These are phyloP conservation scores for Oxyteleia sp. DNA, from an alignment of 2,888 invertebrate species.

Conservation along the genomic window DNA sequence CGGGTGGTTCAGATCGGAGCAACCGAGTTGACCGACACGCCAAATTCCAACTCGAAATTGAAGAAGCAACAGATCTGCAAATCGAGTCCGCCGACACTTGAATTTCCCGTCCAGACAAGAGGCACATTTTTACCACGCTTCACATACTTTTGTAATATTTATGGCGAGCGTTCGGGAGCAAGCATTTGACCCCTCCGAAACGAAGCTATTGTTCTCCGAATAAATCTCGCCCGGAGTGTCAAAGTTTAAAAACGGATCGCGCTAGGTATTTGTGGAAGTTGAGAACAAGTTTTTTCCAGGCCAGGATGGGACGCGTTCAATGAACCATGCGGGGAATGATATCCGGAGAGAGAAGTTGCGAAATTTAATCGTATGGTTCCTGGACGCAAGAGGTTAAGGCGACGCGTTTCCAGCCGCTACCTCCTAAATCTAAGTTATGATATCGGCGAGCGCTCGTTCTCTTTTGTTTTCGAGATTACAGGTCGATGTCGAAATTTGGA, in stretches of 20 bases:
- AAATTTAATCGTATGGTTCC: conserved; percentile 48
- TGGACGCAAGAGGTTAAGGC: not conserved
- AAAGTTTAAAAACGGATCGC: conserved; percentile 59
- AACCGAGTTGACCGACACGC: conserved; percentile 12
- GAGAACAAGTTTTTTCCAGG: conserved; percentile 38
- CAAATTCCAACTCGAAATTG: conserved; percentile 7
- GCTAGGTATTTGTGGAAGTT: conserved; percentile 54
- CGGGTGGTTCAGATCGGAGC: conserved; percentile 21
- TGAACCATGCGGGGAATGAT: conserved; percentile 38
- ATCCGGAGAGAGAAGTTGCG: conserved; percentile 36
- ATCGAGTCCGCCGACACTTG: not conserved
- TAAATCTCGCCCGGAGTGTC: conserved; percentile 51
- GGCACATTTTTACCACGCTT: conserved; percentile 38
- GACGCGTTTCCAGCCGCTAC: conserved; percentile 30
- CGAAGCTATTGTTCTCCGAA: conserved; percentile 46
- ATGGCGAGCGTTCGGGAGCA: conserved; percentile 33
- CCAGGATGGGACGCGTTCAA: conserved; percentile 22
- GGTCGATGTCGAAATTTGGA: conserved; percentile 21
- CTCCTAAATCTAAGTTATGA: conserved; percentile 36
- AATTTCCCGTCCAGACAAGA: conserved; percentile 8
- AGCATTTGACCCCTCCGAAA: conserved; percentile 32
- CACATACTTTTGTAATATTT: conserved; percentile 47
- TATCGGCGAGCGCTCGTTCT: conserved; percentile 26
- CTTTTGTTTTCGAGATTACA: conserved; percentile 43
- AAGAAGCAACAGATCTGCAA: conserved; percentile 17